Conservation (phyloP, 2,888 invertebrate genomes). For the Plusia festucae region DNA sequence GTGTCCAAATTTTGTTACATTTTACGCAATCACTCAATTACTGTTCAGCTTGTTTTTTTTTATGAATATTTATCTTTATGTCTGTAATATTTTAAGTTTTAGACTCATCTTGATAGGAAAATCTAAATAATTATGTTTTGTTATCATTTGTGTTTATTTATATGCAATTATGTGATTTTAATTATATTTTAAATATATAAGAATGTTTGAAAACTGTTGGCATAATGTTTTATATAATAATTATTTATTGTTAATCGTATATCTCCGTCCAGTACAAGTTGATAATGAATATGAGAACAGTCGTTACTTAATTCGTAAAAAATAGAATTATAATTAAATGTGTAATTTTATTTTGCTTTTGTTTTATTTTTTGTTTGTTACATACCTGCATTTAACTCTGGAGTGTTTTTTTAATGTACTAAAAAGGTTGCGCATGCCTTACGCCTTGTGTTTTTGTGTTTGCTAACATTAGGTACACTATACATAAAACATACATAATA, state of each 20-base stretch:
- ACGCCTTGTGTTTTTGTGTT: no score
- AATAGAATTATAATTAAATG: conserved; percentile 41
- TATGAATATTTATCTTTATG: conserved; percentile 17
- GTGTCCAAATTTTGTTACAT: conserved; percentile 16
- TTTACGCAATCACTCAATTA: conserved; percentile 19
- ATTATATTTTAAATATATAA: conserved; percentile 27
- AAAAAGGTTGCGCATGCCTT: no score
- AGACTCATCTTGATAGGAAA: conserved; percentile 43
- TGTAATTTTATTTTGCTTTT: conserved; percentile 41
- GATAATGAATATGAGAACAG: conserved; percentile 51
- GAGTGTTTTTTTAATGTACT: no score
- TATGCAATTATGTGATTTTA: conserved; percentile 30
- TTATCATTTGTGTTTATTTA: conserved; percentile 37
- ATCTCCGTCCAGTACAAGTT: conserved; percentile 61
- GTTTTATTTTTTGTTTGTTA: conserved; percentile 20
- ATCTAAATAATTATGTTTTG: conserved; percentile 45
- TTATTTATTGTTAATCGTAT: conserved; percentile 42
- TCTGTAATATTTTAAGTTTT: conserved; percentile 42
- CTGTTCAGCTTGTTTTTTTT: conserved; percentile 13
- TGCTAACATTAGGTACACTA: no score
- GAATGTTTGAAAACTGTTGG: conserved; percentile 29
- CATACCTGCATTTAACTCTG: background rate
- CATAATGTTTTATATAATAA: conserved; percentile 36
- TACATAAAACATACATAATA: no score
- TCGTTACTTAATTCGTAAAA: conserved; percentile 53